These are phyloP conservation scores for Petrosia ficiformis DNA, from an alignment of 37 sponge, comb jelly and placozoan species.

Conservation along the genomic window DNA sequence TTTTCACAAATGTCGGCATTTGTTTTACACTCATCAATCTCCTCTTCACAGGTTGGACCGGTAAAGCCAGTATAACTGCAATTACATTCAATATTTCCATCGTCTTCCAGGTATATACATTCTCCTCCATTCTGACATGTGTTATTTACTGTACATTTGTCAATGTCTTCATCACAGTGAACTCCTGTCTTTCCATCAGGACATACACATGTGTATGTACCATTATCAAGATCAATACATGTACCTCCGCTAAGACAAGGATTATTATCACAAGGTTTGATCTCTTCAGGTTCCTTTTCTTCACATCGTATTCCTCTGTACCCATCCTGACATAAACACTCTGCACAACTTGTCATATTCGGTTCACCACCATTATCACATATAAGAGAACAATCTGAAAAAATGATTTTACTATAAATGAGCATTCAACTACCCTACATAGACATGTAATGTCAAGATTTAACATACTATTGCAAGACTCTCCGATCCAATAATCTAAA, in stretches of 20 bases:
- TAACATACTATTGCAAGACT: neutral
- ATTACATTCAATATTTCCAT: neutral
- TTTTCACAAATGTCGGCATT: conserved; percentile 28
- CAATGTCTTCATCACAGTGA: neutral
- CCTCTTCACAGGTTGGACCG: neutral
- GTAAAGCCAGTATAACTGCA: conserved; percentile 1
- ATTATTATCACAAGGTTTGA: neutral
- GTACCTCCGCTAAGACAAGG: conserved; percentile 9
- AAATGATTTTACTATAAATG: neutral
- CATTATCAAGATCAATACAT: conserved; percentile 8
- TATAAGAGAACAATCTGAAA: neutral
- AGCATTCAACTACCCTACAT: too few species aligned
- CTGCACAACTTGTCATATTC: neutral
- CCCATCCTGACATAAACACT: neutral
- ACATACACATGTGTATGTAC: conserved; percentile 10
- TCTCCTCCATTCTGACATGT: neutral
- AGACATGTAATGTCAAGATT: neutral
- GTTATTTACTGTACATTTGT: neutral
- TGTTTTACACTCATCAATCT: neutral
- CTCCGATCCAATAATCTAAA: too few species aligned
- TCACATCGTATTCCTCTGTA: neutral
- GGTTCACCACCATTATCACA: conserved; percentile 12
- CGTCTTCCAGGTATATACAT: neutral
- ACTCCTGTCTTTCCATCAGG: neutral
- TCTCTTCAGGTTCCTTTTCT: neutral